Evolutionary conservation across 2,113 vertebrate species (phyloP), one percentile per base, ranked within the genome.

Genomic region (Oncorhynchus mykiss): DNA sequence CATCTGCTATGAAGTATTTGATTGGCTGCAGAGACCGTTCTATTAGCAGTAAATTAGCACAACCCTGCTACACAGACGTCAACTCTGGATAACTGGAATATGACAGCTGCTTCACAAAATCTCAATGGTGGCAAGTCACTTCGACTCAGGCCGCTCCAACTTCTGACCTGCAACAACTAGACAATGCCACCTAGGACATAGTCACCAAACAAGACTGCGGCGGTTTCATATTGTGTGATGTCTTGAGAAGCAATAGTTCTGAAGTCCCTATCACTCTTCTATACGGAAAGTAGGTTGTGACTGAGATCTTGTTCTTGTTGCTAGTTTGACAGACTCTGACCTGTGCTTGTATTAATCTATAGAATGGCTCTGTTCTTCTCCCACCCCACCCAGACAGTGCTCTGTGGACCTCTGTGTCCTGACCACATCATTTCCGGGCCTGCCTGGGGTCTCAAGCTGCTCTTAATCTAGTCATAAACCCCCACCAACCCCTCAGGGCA

Each of bases 381-480:
- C 12, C 65, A 14, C 65, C 65, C 65, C 24, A 11, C 22, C 25
- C 65, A 67, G 51, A 22, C 65, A 66, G 7, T 14, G 9, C 11
- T 66, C 64, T 66, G 64, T 27, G 64, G 64, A 25, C 24, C 64
- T 5, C 64, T 66, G 29, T 67, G 70, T 49, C 5, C 68, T 75
- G 75, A 80, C 75, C 27, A 51, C n/a, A 68, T 73, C 78, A 60
- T 73, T 75, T 75, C 65, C 81, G 83, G 72, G 70, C 77, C 67
- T 24, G 80, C 82, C 67, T 69, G 31, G 80, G 80, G 77, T 80
- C 78, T 81, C 73, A 78, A 78, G 78, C 73, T 83, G 83, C 77
- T 79, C 48, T 70, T 82, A 25, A 62, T 62, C 59, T n/a, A 11
- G 18, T 11, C 59, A 62, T 22, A 62, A 62, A n/a, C n/a, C 59